Conservation (phyloP, 2,888 invertebrate species). For the Drosophila buzzatii region DNA sequence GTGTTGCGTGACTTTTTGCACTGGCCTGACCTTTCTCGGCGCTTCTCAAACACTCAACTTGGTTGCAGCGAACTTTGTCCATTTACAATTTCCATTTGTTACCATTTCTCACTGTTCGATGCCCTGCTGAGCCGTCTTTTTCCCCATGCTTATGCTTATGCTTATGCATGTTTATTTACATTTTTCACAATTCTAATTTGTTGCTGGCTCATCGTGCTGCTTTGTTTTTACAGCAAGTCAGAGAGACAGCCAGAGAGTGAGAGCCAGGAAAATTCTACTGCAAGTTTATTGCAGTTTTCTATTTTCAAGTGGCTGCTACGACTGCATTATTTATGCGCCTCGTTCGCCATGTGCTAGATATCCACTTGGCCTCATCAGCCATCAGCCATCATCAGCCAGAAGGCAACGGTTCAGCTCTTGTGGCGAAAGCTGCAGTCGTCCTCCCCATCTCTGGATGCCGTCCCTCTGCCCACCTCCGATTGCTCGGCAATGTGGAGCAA, state of each 20-base stretch:
- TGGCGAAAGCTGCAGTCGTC: constrained; percentile 54
- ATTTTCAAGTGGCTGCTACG: constrained; percentile 66
- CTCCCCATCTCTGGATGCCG: neutral
- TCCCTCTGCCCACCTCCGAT: neutral
- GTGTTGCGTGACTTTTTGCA: constrained; percentile 29
- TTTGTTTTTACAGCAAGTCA: constrained; percentile 10
- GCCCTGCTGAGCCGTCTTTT: constrained; percentile 50
- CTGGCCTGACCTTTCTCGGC: constrained; percentile 47
- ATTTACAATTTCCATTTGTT: constrained; percentile 21
- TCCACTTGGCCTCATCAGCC: constrained; percentile 59
- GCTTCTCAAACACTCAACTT: constrained; percentile 23
- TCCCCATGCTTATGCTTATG: too few relatives aligned
- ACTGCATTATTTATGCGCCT: constrained; percentile 74
- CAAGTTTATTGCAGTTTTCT: constrained; percentile 68
- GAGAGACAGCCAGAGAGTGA: constrained; percentile 1
- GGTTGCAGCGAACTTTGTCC: constrained; percentile 4
- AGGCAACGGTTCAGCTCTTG: constrained; percentile 54
- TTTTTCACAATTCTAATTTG: constrained; percentile 62
- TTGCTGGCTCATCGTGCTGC: constrained; percentile 34
- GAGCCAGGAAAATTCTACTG: constrained; percentile 17
- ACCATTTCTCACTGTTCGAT: constrained; percentile 12
- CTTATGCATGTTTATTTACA: constrained; percentile 54
- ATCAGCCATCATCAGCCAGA: constrained; percentile 31
- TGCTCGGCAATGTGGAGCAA: constrained; percentile 67
- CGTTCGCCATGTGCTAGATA: constrained; percentile 73